Conservation (phyloP, 2,888 invertebrate genomes). For the Apamea monoglypha region DNA sequence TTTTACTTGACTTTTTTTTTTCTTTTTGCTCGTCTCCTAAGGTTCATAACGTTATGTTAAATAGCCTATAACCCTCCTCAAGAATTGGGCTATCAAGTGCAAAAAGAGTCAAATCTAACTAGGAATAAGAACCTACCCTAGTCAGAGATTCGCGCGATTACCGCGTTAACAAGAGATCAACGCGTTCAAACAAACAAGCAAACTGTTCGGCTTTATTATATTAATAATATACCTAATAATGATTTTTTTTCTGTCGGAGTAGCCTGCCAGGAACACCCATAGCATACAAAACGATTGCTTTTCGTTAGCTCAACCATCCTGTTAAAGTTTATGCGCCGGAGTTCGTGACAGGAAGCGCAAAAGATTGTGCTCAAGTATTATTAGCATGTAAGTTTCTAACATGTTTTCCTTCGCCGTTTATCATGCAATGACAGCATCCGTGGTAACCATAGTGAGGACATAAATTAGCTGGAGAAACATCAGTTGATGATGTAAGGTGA, state of each 20-base stretch:
- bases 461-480: constrained; percentile 30
- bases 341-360: constrained; percentile 55
- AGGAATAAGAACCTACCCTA: too few relatives aligned
- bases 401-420: constrained; percentile 28
- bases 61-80: background rate
- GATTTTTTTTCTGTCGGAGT: constrained; percentile 27
- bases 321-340: constrained; percentile 34
- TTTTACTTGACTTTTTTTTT: too few relatives aligned
- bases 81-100: background rate
- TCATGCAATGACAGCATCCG: constrained; percentile 45
- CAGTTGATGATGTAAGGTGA: constrained; percentile 28
- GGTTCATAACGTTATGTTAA: background rate
- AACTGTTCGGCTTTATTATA: background rate
- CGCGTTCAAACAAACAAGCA: background rate
- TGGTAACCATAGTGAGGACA: constrained; percentile 31
- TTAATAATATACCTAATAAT: background rate
- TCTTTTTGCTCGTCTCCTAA: background rate
- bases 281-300: constrained; percentile 40
- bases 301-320: constrained; percentile 21
- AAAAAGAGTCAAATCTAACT: background rate
- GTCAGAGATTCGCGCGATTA: too few relatives aligned
- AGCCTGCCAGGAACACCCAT: background rate
- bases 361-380: constrained; percentile 24
- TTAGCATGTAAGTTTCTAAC: constrained; percentile 24
- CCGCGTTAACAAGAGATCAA: background rate